These are phyloP conservation scores for Hippolais icterina DNA, from an alignment of 2,113 vertebrate species.

Conservation along the genomic window DNA sequence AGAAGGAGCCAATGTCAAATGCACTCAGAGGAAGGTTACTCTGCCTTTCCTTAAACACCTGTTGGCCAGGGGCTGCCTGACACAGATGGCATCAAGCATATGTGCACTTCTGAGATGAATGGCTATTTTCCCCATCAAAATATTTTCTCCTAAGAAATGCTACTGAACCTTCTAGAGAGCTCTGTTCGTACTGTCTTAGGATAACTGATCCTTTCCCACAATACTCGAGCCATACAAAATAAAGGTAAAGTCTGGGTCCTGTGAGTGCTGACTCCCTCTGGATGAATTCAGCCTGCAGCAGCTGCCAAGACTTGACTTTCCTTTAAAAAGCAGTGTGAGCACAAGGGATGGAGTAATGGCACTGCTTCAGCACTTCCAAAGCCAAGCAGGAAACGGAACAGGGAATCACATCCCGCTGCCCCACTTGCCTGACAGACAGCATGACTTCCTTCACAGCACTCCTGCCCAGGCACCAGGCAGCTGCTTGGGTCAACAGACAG, in stretches of 20 bases:
- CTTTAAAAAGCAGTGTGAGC: background rate
- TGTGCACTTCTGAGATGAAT: background rate
- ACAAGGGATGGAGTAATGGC: accelerated
- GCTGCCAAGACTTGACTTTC: background rate
- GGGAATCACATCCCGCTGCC: accelerated
- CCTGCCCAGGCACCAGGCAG: background rate
- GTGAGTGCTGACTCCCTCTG: background rate
- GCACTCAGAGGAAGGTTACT: background rate
- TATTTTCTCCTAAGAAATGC: background rate
- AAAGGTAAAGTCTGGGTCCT: background rate
- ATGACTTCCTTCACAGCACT: background rate
- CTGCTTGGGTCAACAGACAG: accelerated
- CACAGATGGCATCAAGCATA: background rate
- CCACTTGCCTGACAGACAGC: background rate
- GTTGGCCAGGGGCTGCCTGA: background rate
- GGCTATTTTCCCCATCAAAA: background rate
- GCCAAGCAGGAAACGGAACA: background rate
- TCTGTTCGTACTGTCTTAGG: background rate
- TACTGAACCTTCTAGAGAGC: background rate
- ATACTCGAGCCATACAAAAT: background rate
- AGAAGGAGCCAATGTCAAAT: background rate
- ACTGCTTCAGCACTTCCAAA: background rate
- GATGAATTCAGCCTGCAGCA: background rate
- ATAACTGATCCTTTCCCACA: background rate
- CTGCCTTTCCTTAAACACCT: background rate